Evolutionary conservation across 2,113 vertebrate genomes (phyloP), one percentile per base, ranked within the genome.

Genomic region (Neolamprologus tretocephalus): DNA sequence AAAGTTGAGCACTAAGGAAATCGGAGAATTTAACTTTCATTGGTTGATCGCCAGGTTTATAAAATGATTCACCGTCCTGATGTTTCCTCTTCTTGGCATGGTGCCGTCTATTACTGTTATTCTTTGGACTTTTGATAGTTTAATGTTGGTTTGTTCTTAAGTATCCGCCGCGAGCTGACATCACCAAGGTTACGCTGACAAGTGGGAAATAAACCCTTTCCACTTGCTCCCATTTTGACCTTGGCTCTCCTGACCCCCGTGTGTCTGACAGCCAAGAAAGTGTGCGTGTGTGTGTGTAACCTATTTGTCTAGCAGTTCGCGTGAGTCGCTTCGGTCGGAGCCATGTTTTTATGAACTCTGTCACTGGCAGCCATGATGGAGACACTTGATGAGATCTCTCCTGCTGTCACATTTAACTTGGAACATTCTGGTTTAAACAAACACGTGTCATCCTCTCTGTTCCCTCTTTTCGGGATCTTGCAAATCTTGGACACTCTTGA

Each of bases 341-440:
- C 84, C 14, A 80, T 95, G 95, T 95, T 97, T 96, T 96, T 94
- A 94, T 96, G 93, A 95, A 95, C 66, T 31, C 94, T 94, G 93
- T 93, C 94, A 93, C 91, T 92, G 94, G 75, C 90, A 86, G 95
- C 94, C 94, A 93, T 61, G 8, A 90, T 93, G 95, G 94, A 95
- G 86, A 23, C 21, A 81, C 66, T 95, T 63, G 49, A 94, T 81
- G 85, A 94, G 92, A 87, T 95, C 95, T 94, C 93, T 95, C 93
- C 7, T 91, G 19, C 89, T 93, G 96, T 95, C 95, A 93, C 94
- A 86, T 75, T 94, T 90, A 86, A 95, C 96, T 95, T 94, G 94
- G 84, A 88, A 8, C 87, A 11, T 87, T 86, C 89, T 88, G 40
- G 86, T 75, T 89, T 93, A 90, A 95, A 96, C 93, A 97, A 93